These are phyloP conservation scores for Drosophila mercatorum DNA, from an alignment of 2,888 invertebrate species.

Conservation along the genomic window DNA sequence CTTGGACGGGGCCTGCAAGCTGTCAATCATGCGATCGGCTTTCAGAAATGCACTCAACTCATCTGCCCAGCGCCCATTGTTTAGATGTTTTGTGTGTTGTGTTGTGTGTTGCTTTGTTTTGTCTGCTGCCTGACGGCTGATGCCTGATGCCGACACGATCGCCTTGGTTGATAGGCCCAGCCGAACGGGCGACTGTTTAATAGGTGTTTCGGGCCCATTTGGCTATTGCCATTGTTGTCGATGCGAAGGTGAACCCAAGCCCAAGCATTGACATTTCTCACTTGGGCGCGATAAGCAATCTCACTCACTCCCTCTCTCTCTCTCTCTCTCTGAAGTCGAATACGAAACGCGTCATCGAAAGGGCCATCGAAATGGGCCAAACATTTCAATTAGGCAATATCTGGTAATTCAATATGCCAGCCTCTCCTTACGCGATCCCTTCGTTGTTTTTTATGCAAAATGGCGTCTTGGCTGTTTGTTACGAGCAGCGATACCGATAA, in stretches of 20 bases:
- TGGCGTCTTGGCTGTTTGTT: slow-evolving; percentile 3
- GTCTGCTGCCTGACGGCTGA: slow-evolving; percentile 3
- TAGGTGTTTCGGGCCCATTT: slow-evolving; percentile 38
- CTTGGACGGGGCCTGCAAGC: slow-evolving; percentile 18
- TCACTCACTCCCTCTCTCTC: neutral
- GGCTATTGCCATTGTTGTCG: slow-evolving; percentile 44
- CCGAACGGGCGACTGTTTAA: slow-evolving; percentile 32
- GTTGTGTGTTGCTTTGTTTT: slow-evolving; percentile 28
- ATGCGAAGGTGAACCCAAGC: slow-evolving; percentile 27
- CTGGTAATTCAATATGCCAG: slow-evolving; percentile 61
- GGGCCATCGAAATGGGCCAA: slow-evolving; percentile 56
- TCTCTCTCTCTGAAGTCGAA: slow-evolving; percentile 4
- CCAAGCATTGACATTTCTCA: slow-evolving; percentile 71
- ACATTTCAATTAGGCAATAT: slow-evolving; percentile 77
- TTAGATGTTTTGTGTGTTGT: slow-evolving; percentile 49
- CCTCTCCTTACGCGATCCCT: neutral
- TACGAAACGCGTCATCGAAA: slow-evolving; percentile 37
- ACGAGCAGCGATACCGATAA: neutral
- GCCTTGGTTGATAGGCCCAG: slow-evolving; percentile 24
- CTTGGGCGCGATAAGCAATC: slow-evolving; percentile 70
- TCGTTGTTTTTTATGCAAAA: slow-evolving; percentile 17
- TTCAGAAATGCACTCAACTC: slow-evolving; percentile 66
- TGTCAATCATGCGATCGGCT: slow-evolving; percentile 60
- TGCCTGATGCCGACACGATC: slow-evolving; percentile 44
- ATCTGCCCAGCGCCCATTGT: slow-evolving; percentile 65